Percentiles rank a stretch among this genome's conserved stretches.
Evolutionary conservation across 2,797 vertebrate species (phyloP).

Genomic region (Pterois miles): DNA sequence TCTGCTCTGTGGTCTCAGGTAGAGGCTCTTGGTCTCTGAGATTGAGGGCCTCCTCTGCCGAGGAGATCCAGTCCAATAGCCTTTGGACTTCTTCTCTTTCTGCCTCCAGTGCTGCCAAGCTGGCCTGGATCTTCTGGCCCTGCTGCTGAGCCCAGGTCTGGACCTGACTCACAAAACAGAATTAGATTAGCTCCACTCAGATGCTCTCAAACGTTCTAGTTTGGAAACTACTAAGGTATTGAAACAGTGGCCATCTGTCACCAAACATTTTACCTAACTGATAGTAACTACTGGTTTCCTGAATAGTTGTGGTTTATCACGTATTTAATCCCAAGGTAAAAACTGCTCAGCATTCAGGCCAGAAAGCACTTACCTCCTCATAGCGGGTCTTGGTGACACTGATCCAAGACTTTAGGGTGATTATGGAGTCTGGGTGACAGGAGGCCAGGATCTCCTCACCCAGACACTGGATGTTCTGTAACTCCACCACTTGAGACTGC

Average conservation of each 20-base stretch:
- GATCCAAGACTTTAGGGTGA: slow-evolving; percentile 91
- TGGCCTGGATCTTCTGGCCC: slow-evolving; percentile 80
- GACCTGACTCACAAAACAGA: slow-evolving; percentile 77
- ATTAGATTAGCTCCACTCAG: not conserved
- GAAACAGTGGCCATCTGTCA: no score
- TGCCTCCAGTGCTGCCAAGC: slow-evolving; percentile 73
- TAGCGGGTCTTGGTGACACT: slow-evolving; percentile 88
- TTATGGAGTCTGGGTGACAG: slow-evolving; percentile 89
- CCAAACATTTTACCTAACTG: not conserved
- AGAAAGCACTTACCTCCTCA: slow-evolving; percentile 84
- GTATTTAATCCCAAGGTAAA: not conserved
- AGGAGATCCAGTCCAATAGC: slow-evolving; percentile 88
- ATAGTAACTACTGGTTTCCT: not conserved
- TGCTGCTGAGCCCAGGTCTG: slow-evolving; percentile 89
- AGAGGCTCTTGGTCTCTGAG: slow-evolving; percentile 84
- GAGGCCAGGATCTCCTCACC: slow-evolving; percentile 87
- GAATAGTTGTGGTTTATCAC: not conserved
- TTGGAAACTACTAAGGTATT: no score
- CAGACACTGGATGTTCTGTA: slow-evolving; percentile 85
- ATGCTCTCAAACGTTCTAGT: not conserved
- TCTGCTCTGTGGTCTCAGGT: slow-evolving; percentile 80
- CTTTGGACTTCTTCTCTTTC: slow-evolving; percentile 82
- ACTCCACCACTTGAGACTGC: slow-evolving; percentile 80
- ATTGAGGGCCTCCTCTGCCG: slow-evolving; percentile 86
- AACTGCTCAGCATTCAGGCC: no score